Percentiles rank a stretch among this genome's conserved stretches.
These are phyloP conservation scores for Anagyrus pseudococci DNA, from an alignment of 2,888 invertebrate genomes.

Conservation along the genomic window DNA sequence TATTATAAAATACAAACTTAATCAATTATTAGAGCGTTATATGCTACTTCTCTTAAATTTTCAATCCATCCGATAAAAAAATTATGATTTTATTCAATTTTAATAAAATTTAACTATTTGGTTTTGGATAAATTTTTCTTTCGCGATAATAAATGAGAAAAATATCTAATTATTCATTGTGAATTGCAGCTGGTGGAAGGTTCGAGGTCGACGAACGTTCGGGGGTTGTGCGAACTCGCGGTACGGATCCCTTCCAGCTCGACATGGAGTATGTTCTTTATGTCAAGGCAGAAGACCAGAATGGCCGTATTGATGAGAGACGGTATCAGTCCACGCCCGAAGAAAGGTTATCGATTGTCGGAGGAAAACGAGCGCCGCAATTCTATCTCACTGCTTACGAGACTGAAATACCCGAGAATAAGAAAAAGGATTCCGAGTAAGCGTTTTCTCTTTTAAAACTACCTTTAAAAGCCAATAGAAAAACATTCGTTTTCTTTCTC, in stretches of 20 bases:
- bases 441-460: too few species aligned
- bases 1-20: too few species aligned
- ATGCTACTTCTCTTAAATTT: too few species aligned
- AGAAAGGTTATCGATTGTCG: constrained; percentile 90
- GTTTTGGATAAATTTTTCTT: too few species aligned
- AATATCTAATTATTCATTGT: background rate
- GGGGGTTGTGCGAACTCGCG: constrained; percentile 89
- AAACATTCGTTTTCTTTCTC: background rate
- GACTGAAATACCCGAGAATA: constrained; percentile 95
- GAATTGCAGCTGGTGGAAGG: constrained; percentile 66
- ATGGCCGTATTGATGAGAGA: constrained; percentile 89
- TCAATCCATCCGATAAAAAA: too few species aligned
- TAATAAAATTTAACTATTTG: too few species aligned
- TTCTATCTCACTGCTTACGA: constrained; percentile 96
- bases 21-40: too few species aligned
- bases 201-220: constrained; percentile 91
- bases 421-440: constrained; percentile 96
- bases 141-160: too few species aligned
- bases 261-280: constrained; percentile 97
- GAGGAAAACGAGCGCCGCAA: constrained; percentile 97
- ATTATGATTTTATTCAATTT: too few species aligned
- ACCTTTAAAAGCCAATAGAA: too few species aligned
- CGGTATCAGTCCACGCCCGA: constrained; percentile 91
- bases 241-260: constrained; percentile 89
- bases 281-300: constrained; percentile 95